Conservation (phyloP, 2,888 invertebrate genomes). For the Cinara cedri region DNA sequence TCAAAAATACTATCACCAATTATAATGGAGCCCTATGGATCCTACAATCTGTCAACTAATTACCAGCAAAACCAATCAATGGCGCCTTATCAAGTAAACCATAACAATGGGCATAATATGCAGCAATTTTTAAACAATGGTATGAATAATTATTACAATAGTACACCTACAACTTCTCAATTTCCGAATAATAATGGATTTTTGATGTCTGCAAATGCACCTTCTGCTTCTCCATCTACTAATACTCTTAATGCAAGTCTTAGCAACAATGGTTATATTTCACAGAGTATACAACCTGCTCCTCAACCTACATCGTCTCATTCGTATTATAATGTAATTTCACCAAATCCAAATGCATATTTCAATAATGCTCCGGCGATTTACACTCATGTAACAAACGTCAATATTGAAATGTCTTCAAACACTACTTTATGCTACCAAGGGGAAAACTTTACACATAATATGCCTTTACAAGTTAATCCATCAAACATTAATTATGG, state of each 20-base stretch:
- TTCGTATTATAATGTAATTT: too few relatives aligned
- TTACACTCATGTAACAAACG: neutral
- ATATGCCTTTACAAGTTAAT: neutral
- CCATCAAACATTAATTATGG: neutral
- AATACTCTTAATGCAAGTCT: conserved; percentile 6
- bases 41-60: neutral
- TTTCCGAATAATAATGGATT: conserved; percentile 16
- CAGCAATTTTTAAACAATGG: neutral
- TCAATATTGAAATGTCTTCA: neutral
- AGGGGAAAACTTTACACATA: neutral
- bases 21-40: neutral
- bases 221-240: neutral
- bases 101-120: neutral
- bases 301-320: neutral
- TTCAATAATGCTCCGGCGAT: neutral
- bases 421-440: neutral
- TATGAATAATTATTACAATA: conserved; percentile 35
- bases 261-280: neutral
- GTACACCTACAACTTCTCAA: neutral
- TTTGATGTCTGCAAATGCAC: neutral
- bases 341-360: neutral
- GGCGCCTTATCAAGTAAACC: neutral
- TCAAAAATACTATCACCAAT: neutral
- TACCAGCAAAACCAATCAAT: conserved; percentile 5
- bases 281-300: neutral